Conservation (phyloP, 2,113 vertebrate species). For the Candoia aspera region DNA sequence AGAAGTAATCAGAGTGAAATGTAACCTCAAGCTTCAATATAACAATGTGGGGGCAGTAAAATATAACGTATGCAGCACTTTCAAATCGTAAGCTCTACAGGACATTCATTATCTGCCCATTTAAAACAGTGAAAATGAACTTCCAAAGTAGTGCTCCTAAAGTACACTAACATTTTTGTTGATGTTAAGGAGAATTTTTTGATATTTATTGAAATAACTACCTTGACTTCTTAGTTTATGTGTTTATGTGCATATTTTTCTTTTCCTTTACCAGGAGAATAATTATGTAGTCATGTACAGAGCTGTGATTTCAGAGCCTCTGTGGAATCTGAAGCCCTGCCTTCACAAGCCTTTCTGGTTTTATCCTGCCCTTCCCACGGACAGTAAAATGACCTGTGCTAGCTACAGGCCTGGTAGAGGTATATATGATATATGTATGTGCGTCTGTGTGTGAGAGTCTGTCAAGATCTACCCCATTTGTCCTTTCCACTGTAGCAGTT, state of each 20-base stretch:
- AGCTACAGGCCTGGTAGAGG: neutral
- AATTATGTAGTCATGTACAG: neutral
- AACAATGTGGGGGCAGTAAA: neutral
- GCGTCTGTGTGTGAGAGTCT: too few species aligned
- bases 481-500: neutral
- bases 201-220: neutral
- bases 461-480: neutral
- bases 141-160: neutral
- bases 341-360: neutral
- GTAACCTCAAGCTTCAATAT: neutral
- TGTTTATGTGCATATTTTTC: neutral
- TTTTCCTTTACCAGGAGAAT: neutral
- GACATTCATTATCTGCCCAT: neutral
- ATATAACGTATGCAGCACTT: neutral
- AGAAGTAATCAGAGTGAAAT: neutral
- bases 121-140: neutral
- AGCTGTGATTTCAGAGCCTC: neutral
- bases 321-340: neutral
- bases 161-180: conserved; percentile 1
- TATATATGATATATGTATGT: too few species aligned
- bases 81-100: neutral
- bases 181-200: neutral
- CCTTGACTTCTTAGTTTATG: neutral
- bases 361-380: neutral
- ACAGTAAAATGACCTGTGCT: neutral